Base-by-base conservation (phyloP, 1,140 invertebrate species). In the Papilio glaucus region DNA sequence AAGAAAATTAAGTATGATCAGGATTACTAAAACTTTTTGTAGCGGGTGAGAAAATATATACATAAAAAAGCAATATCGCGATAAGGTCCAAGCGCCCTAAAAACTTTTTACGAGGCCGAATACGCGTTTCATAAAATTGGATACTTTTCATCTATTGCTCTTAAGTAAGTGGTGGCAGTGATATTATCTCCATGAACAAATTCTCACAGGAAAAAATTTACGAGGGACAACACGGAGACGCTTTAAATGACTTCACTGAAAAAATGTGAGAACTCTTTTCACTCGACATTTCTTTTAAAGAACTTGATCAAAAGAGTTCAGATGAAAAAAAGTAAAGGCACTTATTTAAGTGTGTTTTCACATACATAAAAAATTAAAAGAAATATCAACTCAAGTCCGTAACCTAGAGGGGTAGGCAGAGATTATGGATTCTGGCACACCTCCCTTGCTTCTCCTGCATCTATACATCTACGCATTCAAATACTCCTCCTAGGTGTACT, bases 41-140 rank as follows among this genome's bases (percentile, higher is more conserved):
- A 57, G 21, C 24, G 10, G 21, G 49, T 24, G 49, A 57, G 49
- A 57, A 24, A 26, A 57, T 57, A 57, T 45, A 45, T 57, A 57
- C 21, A 57, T 57, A n/a, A 57, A 57, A 57, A 9, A 57, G 49
- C 24, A 57, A 6, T 33, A 57, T 21, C 45, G 7, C 49, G 49
- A 57, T 57, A 57, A 53, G 21, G 49, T 57, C 49, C 49, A 10
- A 57, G 49, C 49, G 49, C 10, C 29, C n/a, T 65, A 65, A 65
- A 65, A 65, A 37, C n/a, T n/a, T 65, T 65, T 65, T 38, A 65
- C 33, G 62, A 65, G n/a, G 15, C 62, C 9, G 62, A 65, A 37
- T 13, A 37, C 62, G 37, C 33, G 62, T 24, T 65, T 65, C 37
- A 39, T 37, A 65, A 65, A 65, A 65, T 65, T 39, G 37, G 37